Conservation (phyloP, 2,888 invertebrate species). For the Mantis religiosa region DNA sequence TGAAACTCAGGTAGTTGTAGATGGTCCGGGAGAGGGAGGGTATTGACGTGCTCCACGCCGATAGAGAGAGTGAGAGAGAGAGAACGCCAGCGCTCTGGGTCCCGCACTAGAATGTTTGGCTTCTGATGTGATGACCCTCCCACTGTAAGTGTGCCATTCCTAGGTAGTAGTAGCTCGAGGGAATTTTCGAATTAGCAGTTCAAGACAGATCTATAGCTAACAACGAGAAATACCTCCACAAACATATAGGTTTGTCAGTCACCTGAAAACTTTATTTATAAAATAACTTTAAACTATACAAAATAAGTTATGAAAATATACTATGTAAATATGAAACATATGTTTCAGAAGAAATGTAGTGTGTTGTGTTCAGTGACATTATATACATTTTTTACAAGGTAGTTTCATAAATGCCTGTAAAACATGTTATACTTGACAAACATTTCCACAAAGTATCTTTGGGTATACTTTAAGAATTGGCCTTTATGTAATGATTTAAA, state of each 20-base stretch:
- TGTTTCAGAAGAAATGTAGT: too few species aligned
- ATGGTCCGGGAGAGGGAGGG: neutral
- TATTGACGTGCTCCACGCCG: neutral
- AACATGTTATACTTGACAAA: too few species aligned
- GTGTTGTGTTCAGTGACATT: too few species aligned
- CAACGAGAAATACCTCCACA: neutral
- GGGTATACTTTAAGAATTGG: too few species aligned
- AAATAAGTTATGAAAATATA: too few species aligned
- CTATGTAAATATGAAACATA: too few species aligned
- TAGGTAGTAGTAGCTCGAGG: neutral
- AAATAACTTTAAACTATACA: too few species aligned
- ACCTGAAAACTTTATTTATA: too few species aligned
- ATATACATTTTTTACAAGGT: too few species aligned
- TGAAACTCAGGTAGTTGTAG: neutral
- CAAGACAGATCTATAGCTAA: neutral
- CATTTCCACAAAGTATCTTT: too few species aligned
- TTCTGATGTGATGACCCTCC: neutral
- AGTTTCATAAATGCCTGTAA: too few species aligned
- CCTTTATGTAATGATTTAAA: too few species aligned
- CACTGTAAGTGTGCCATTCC: neutral
- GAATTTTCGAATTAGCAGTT: neutral
- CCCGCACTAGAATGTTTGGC: neutral
- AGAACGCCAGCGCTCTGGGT: neutral
- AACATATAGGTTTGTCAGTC: neutral
- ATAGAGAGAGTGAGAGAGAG: neutral